A percentile compares a stretch with the other conserved stretches of the same genome.
These are phyloP conservation scores for Falco berigora DNA, from an alignment of 2,797 vertebrate species.

Conservation along the genomic window DNA sequence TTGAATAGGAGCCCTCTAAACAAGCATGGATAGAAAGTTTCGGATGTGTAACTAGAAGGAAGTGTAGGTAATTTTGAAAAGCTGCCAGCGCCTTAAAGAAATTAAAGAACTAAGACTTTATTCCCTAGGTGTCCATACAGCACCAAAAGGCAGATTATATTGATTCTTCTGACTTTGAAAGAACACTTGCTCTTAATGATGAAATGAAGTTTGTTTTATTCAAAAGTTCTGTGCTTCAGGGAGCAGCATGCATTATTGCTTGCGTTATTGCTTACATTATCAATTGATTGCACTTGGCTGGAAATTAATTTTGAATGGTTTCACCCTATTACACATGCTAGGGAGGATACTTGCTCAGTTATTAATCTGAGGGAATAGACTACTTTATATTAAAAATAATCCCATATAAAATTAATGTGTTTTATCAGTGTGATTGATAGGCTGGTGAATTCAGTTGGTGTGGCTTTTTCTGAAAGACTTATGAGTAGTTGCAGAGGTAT, in stretches of 20 bases:
- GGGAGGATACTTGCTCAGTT: neutral
- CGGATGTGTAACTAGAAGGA: neutral
- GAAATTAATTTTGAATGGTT: too few species aligned
- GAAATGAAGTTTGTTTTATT: neutral
- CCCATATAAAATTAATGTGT: neutral
- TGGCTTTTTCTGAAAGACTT: neutral
- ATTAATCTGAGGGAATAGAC: neutral
- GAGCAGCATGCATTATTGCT: neutral
- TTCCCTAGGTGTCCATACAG: neutral
- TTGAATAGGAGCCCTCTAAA: neutral
- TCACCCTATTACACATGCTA: neutral
- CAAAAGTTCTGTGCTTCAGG: neutral
- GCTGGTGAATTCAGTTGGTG: neutral
- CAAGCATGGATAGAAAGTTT: neutral
- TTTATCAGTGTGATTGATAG: neutral
- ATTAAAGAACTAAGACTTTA: constrained; percentile 20
- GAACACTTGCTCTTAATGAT: constrained; percentile 27
- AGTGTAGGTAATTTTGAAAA: constrained; percentile 4
- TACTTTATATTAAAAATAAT: neutral
- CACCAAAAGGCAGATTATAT: constrained; percentile 23
- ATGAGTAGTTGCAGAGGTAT: neutral
- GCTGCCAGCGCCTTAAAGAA: neutral
- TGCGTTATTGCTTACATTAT: neutral
- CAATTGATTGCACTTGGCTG: neutral
- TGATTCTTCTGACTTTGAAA: constrained; percentile 28